Evolutionary conservation across 2,797 vertebrate genomes (phyloP).

Genomic region (Pampus argenteus): DNA sequence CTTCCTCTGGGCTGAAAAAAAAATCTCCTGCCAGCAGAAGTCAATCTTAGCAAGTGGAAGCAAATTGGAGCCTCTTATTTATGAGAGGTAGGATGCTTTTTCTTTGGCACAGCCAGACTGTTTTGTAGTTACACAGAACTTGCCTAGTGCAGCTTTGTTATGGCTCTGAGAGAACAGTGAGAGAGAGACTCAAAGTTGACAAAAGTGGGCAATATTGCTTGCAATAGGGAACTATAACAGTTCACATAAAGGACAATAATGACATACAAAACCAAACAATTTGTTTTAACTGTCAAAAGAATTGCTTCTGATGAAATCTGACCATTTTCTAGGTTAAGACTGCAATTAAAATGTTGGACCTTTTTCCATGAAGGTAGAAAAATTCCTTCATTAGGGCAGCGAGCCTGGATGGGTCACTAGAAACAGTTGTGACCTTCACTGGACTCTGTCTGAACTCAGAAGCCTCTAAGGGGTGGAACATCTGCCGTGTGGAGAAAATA

Average conservation of each 20-base stretch:
- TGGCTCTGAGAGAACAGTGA: neutral
- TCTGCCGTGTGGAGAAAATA: slow-evolving; percentile 3
- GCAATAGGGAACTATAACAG: neutral
- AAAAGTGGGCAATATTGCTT: neutral
- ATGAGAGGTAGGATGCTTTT: neutral
- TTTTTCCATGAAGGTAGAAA: neutral
- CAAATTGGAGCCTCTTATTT: neutral
- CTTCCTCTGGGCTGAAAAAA: neutral
- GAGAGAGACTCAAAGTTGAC: neutral
- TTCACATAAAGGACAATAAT: neutral
- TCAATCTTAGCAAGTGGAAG: neutral
- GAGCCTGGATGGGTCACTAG: neutral
- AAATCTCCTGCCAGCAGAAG: neutral
- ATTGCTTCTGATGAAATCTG: neutral
- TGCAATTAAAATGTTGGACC: neutral
- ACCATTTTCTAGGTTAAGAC: neutral
- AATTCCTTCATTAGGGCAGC: slow-evolving; percentile 9
- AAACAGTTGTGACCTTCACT: slow-evolving; percentile 12
- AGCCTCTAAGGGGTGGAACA: neutral
- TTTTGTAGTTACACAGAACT: neutral
- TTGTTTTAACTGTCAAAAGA: neutral
- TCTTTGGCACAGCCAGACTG: neutral
- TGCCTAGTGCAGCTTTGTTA: slow-evolving; percentile 22
- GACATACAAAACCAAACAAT: neutral
- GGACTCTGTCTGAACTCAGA: neutral